Evolutionary conservation across 2,888 invertebrate genomes (phyloP).

Genomic region (Athrips mouffetella): DNA sequence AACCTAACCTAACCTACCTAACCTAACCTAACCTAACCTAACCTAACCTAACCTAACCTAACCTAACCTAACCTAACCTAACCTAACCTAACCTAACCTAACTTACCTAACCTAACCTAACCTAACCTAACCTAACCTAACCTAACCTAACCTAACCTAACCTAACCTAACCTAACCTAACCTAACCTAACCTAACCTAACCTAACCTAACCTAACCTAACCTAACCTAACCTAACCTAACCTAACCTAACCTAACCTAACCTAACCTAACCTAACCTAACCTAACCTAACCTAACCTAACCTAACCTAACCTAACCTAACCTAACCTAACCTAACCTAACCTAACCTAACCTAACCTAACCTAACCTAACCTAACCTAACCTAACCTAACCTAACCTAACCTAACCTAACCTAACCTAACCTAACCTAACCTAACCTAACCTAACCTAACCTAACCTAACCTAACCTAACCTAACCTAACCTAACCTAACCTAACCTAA

Average conservation of each 20-base stretch:
- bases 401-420: constrained; percentile 17
- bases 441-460: too few relatives aligned
- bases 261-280: constrained; percentile 14
- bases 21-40: constrained; percentile 18
- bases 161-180: constrained; percentile 18
- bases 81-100: constrained; percentile 14
- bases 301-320: constrained; percentile 17
- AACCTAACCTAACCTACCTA: constrained; percentile 13
- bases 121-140: constrained; percentile 18
- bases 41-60: constrained; percentile 20
- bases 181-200: constrained; percentile 18
- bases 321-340: constrained; percentile 17
- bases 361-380: constrained; percentile 17
- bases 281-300: constrained; percentile 11
- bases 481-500: too few relatives aligned
- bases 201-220: constrained; percentile 18
- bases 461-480: too few relatives aligned
- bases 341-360: constrained; percentile 17
- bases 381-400: constrained; percentile 16
- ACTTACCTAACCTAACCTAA: constrained; percentile 17
- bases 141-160: constrained; percentile 18
- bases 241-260: constrained; percentile 16
- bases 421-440: too few relatives aligned
- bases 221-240: constrained; percentile 18
- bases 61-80: constrained; percentile 18